These are phyloP conservation scores for Festucalex cinctus DNA, from an alignment of 2,113 vertebrate species.

Conservation along the genomic window DNA sequence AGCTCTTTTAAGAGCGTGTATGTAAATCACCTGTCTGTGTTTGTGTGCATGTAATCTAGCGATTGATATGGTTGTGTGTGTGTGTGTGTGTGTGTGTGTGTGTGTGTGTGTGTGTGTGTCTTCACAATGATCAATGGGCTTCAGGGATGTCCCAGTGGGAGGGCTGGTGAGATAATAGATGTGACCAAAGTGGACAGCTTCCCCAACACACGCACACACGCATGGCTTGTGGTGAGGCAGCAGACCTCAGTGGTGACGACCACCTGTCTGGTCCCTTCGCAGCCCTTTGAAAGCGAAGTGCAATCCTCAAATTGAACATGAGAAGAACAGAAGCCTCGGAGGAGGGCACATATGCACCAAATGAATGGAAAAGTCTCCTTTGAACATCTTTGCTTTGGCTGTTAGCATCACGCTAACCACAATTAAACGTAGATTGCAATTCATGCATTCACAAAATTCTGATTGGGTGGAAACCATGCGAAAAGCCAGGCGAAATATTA, in stretches of 20 bases:
- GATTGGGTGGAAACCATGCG: no score
- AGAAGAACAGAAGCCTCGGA: conserved; percentile 56
- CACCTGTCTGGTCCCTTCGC: conserved; percentile 54
- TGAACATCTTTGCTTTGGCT: conserved; percentile 53
- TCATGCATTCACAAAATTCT: background rate
- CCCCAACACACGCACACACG: conserved; percentile 25
- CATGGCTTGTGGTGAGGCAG: conserved; percentile 31
- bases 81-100: conserved; percentile 19
- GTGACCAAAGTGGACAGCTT: conserved; percentile 63
- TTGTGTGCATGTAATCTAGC: conserved; percentile 59
- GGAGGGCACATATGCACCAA: conserved; percentile 52
- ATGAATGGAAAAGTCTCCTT: conserved; percentile 72
- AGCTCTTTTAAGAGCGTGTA: conserved; percentile 62
- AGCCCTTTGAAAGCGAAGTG: conserved; percentile 60
- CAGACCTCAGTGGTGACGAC: conserved; percentile 38
- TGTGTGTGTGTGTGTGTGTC: conserved; percentile 48
- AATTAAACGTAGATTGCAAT: background rate
- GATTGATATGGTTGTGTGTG: conserved; percentile 54
- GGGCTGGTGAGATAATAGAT: conserved; percentile 73
- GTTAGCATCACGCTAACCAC: background rate
- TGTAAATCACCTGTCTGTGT: conserved; percentile 62
- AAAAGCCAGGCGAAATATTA: no score
- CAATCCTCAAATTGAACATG: conserved; percentile 75
- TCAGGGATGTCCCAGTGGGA: conserved; percentile 66
- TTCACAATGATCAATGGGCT: conserved; percentile 72